These are phyloP conservation scores for Sinhomidia bicolor DNA, from an alignment of 2,888 invertebrate species.

Conservation along the genomic window DNA sequence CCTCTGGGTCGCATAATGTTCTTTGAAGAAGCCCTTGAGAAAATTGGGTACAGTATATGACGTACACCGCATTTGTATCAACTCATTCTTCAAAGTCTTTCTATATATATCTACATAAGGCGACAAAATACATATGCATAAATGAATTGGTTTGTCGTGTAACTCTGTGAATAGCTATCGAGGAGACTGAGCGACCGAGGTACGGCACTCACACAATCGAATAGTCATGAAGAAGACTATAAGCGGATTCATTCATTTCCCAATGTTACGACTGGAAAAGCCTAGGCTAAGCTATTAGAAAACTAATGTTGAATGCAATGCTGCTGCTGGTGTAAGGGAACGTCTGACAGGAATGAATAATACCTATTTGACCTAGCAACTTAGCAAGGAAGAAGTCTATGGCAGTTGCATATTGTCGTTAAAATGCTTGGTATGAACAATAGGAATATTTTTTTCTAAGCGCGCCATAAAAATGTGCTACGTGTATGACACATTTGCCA, in stretches of 20 bases:
- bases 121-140: not conserved
- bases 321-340: no score
- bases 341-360: not conserved
- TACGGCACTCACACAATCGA: not conserved
- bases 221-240: not conserved
- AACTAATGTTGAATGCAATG: no score
- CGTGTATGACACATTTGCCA: constrained; percentile 22
- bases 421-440: not conserved
- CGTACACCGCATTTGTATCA: not conserved
- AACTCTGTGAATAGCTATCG: not conserved
- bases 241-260: constrained; percentile 25
- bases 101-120: not conserved
- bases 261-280: constrained; percentile 5
- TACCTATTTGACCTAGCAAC: not conserved
- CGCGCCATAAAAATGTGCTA: constrained; percentile 39
- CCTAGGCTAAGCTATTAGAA: no score
- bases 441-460: constrained; percentile 27
- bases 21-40: constrained; percentile 28
- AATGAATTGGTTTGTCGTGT: constrained; percentile 1
- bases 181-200: not conserved
- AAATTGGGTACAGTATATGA: not conserved
- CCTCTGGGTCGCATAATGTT: constrained; percentile 35
- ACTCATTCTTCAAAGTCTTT: not conserved
- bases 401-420: not conserved
- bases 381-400: not conserved